These are phyloP conservation scores for Cryptocephalus primarius DNA, from an alignment of 2,888 invertebrate genomes.

Conservation along the genomic window DNA sequence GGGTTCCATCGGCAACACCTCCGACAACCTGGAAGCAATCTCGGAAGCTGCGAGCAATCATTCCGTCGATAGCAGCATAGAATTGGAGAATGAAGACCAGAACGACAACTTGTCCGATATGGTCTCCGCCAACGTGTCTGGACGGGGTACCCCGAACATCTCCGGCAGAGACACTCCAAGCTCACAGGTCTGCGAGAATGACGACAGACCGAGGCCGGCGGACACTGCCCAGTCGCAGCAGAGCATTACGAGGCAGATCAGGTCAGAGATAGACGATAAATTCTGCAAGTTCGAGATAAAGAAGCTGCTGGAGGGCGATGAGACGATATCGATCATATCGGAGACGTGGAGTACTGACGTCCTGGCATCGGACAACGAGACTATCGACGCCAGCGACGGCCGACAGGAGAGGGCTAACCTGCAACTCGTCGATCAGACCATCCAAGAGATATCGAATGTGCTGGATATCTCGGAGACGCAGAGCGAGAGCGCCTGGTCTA, in stretches of 20 bases:
- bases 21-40: slow-evolving; percentile 88
- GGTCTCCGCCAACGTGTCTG: slow-evolving; percentile 90
- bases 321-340: slow-evolving; percentile 92
- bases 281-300: slow-evolving; percentile 98
- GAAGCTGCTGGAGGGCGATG: slow-evolving; percentile 67
- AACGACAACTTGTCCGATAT: slow-evolving; percentile 82
- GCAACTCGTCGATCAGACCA: slow-evolving; percentile 31
- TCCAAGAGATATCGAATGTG: slow-evolving; percentile 31
- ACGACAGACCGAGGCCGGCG: slow-evolving; percentile 33
- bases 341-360: slow-evolving; percentile 99
- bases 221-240: slow-evolving; percentile 38
- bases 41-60: slow-evolving; percentile 94
- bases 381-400: slow-evolving; percentile 55
- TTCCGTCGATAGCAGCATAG: slow-evolving; percentile 83
- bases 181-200: slow-evolving; percentile 70
- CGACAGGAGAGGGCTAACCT: slow-evolving; percentile 44
- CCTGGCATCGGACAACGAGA: slow-evolving; percentile 91
- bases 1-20: slow-evolving; percentile 83
- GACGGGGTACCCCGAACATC: slow-evolving; percentile 85
- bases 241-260: slow-evolving; percentile 58
- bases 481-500: slow-evolving; percentile 95
- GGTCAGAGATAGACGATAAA: slow-evolving; percentile 94
- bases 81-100: slow-evolving; percentile 53
- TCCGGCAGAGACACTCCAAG: slow-evolving; percentile 95
- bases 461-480: slow-evolving; percentile 84